Evolutionary conservation across 2,113 vertebrate genomes (phyloP).

Genomic region (Ptyas mucosa): DNA sequence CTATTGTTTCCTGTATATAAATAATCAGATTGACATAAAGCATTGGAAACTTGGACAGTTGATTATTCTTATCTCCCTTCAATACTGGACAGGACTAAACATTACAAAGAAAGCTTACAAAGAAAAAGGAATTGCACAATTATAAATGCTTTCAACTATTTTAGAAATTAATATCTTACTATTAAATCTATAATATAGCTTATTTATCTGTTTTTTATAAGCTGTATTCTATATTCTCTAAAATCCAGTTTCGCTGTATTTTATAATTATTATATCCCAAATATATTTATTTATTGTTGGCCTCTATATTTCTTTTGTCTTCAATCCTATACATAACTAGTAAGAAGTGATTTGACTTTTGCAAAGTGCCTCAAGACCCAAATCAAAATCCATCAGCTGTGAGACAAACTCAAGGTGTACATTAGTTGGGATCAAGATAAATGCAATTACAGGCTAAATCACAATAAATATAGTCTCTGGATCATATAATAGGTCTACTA

Average conservation of each 20-base stretch:
- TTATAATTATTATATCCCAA: background rate
- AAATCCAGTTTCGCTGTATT: background rate
- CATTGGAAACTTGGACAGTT: background rate
- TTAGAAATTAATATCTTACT: background rate
- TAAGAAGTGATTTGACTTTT: background rate
- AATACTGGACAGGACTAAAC: background rate
- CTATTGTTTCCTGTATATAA: background rate
- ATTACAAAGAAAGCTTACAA: background rate
- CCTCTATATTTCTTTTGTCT: background rate
- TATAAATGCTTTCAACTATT: background rate
- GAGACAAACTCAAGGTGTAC: background rate
- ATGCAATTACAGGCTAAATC: background rate
- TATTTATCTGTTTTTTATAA: background rate
- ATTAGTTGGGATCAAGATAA: background rate
- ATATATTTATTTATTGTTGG: background rate
- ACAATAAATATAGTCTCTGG: background rate
- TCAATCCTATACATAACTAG: background rate
- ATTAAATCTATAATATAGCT: background rate
- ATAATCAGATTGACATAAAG: background rate
- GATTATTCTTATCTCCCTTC: background rate
- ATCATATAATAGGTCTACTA: background rate
- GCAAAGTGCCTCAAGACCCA: background rate
- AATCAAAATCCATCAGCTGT: background rate
- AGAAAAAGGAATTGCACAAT: background rate
- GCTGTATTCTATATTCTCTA: background rate